Evolutionary conservation across 2,113 vertebrate species (phyloP), one percentile per base, ranked within the genome.

Genomic region (Recurvirostra avosetta): DNA sequence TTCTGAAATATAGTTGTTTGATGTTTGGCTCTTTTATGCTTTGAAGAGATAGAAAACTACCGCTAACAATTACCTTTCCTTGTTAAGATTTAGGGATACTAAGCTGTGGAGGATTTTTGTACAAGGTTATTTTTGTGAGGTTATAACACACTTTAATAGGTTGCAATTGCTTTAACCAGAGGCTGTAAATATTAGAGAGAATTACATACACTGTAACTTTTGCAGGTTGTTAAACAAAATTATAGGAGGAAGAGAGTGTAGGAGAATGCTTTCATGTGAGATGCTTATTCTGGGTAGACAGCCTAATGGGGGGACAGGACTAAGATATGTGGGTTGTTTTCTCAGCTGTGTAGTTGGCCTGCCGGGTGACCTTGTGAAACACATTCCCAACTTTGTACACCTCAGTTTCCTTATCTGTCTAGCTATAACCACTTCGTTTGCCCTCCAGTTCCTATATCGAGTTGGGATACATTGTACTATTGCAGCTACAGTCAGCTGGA

Each of bases 111-210:
- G 66, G 34, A 56, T 76, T 88, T 95, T 81, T 73, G 55, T 74
- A 32, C 91, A 95, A 94, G 91, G 92, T 96, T 92, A 74, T 88
- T 90, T 81, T 92, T 87, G 92, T 86, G 91, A 92, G 89, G 89
- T 80, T 91, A 91, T 84, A 94, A 84, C 72, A 63, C 85, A 84
- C 79, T 94, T 90, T 96, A 96, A 92, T 96, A 86, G 88, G 76
- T 89, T 91, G 94, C 91, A 94, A 89, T 96, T 97, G 88, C 94
- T 96, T 96, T 95, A 92, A 96, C 59, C 72, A 63, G 55, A 23
- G 55, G 86, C 56, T 92, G 91, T 96, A 96, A 96, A 96, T 96
- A 96, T 86, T 94, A 70, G 68, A 55, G 86, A 92, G 75, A 88
- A 94, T 81, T 91, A 89, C 86, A 55, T 62, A 56, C 0, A 0